Evolutionary conservation across 1,140 invertebrate genomes (phyloP).

Genomic region (Temnothorax curvispinosus): DNA sequence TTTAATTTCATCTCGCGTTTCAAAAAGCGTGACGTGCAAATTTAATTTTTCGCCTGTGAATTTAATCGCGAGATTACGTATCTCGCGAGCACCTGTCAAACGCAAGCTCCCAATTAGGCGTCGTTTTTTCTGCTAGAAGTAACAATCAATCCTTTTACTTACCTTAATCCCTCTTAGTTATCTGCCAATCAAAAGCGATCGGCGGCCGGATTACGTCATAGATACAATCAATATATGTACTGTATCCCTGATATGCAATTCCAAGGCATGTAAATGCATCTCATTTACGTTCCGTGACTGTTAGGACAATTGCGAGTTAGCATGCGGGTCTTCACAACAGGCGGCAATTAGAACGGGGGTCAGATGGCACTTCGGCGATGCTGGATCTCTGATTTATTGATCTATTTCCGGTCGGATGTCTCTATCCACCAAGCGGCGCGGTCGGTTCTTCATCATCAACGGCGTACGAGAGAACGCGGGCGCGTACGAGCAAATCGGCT

Average conservation of each 20-base stretch:
- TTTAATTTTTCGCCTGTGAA: background rate
- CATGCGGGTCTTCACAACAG: conserved; percentile 1
- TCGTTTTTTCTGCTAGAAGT: background rate
- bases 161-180: conserved; percentile 2
- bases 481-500: conserved; percentile 1
- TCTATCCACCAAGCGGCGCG: background rate
- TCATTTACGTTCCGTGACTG: conserved; percentile 15
- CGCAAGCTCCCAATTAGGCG: background rate
- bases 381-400: conserved; percentile 40
- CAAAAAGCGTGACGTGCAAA: background rate
- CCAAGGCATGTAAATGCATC: conserved; percentile 38
- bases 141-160: conserved; percentile 4
- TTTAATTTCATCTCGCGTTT: background rate
- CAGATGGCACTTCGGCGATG: background rate
- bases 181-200: background rate
- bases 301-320: conserved; percentile 46
- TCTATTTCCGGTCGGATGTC: conserved; percentile 23
- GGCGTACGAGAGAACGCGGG: background rate
- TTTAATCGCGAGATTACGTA: background rate
- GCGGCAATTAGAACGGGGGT: conserved; percentile 6
- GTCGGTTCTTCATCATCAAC: conserved; percentile 24
- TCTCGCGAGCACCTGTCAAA: background rate
- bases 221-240: conserved; percentile 6
- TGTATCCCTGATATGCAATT: background rate
- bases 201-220: background rate